phyloP scores from a whole-genome alignment of 2,797 vertebrate species.

The Hyperoplus immaculatus region DNA sequence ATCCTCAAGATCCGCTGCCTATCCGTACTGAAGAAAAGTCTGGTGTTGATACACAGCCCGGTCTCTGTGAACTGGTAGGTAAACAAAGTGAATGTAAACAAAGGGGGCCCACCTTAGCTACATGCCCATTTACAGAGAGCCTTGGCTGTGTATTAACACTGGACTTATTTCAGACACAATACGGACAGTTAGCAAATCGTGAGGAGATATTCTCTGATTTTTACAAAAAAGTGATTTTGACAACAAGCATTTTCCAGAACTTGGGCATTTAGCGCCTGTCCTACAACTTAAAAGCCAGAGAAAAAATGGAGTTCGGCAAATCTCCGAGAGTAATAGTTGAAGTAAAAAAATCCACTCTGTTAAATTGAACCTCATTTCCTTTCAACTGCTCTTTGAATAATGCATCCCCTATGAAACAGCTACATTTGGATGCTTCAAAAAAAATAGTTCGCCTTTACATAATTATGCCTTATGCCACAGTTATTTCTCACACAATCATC shows the following conservation, averaged over 20 bases:
- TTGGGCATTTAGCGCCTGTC: neutral
- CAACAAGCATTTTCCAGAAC: neutral
- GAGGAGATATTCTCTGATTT: too few species aligned
- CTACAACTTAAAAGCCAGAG: neutral
- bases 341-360: neutral
- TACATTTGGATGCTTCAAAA: slow-evolving; percentile 8
- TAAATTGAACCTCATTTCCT: slow-evolving; percentile 3
- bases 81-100: too few species aligned
- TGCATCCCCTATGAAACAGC: neutral
- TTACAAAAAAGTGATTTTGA: too few species aligned
- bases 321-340: neutral
- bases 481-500: slow-evolving; percentile 1
- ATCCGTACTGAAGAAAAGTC: too few species aligned
- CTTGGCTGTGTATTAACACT: too few species aligned
- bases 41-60: too few species aligned
- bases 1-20: too few species aligned
- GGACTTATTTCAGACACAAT: too few species aligned
- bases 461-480: slow-evolving; percentile 5
- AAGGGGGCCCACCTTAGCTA: too few species aligned
- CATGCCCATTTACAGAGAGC: too few species aligned
- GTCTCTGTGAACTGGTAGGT: too few species aligned
- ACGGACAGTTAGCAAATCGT: too few species aligned
- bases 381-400: slow-evolving; percentile 24
- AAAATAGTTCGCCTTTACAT: slow-evolving; percentile 8
- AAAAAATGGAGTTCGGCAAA: neutral